phyloP scores from a whole-genome alignment of 2,888 invertebrate genomes.

The Hanleya hanleyi region DNA sequence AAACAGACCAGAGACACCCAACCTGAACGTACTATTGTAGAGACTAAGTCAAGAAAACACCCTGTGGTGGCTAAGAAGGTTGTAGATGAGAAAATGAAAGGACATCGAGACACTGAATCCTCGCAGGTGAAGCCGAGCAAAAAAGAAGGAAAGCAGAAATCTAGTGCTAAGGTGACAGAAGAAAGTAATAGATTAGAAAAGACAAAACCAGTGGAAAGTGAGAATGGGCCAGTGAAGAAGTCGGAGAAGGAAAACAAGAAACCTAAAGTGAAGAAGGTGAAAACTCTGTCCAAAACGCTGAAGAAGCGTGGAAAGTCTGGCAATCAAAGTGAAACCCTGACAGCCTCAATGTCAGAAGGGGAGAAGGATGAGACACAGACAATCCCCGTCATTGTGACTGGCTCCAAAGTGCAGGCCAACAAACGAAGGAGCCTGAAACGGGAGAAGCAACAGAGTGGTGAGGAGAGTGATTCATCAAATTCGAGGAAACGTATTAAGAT shows the following conservation, averaged over 20 bases:
- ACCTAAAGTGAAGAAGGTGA: constrained; percentile 49
- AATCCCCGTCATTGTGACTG: constrained; percentile 9
- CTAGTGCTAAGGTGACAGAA: constrained; percentile 1
- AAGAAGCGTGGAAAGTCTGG: background rate
- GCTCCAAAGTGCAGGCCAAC: background rate
- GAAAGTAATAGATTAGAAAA: background rate
- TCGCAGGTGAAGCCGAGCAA: constrained; percentile 49
- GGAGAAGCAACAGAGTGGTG: background rate
- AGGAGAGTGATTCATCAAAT: background rate
- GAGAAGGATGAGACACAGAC: constrained; percentile 14
- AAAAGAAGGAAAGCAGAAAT: constrained; percentile 51
- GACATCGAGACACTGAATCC: constrained; percentile 67
- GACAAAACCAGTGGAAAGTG: background rate
- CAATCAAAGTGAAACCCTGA: background rate
- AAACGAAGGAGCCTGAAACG: background rate
- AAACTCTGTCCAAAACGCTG: no score
- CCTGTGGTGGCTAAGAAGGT: no score
- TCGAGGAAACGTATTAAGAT: background rate
- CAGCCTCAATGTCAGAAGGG: background rate
- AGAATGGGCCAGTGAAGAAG: background rate
- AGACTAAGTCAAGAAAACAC: no score
- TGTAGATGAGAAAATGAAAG: constrained; percentile 23
- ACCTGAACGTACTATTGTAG: no score
- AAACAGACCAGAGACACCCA: no score
- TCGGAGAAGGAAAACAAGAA: constrained; percentile 4